Base-by-base conservation (phyloP, 2,888 invertebrate genomes). In the Sicus ferrugineus region DNA sequence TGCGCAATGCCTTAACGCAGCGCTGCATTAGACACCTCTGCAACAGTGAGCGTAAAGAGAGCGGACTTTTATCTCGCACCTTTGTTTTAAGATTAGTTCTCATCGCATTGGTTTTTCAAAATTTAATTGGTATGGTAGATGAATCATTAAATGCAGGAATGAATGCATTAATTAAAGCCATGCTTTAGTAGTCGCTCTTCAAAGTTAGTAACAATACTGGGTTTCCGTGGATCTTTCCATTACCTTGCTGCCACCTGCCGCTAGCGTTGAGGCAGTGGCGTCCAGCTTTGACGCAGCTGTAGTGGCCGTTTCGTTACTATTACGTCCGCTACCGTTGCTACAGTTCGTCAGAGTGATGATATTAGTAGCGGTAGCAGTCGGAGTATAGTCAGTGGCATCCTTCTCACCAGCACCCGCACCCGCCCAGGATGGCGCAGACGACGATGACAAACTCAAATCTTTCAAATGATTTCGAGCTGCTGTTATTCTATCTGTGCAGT, bases 241-340 rank as follows among this genome's bases (percentile, higher is more conserved):
- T 81, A 76, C 78, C 77, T 77, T 78, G 74, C 72, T 75, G 70
- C 75, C 71, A 66, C 58, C 54, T 9, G 70, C 70, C 74, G 74
- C 69, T 65, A 75, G 75, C 59, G 69, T 50, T 6, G 11, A 9
- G 23, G 9, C 11, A 16, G 5, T 23, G 50, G 19, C 50, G 7
- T 68, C 73, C 69, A 78, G 48, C 50, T 74, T 78, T 54, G 79
- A 64, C 1, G 75, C 78, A 54, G 76, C 78, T 56, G 75, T 71
- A 62, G 80, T 73, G 68, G n/a, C 21, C 23, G 59, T 66, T 52
- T 71, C 67, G 68, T 19, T 67, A 56, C 61, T 54, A 19, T 67
- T 68, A 19, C 30, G 31, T 6, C 66, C 56, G 56, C 54, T 42
- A 19, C 38, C 65, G 58, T 67, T 59, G 46, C 58, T 67, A 48